These are phyloP conservation scores for Peromyscus nudipes DNA, from an alignment of 2,797 vertebrate species.

Conservation along the genomic window DNA sequence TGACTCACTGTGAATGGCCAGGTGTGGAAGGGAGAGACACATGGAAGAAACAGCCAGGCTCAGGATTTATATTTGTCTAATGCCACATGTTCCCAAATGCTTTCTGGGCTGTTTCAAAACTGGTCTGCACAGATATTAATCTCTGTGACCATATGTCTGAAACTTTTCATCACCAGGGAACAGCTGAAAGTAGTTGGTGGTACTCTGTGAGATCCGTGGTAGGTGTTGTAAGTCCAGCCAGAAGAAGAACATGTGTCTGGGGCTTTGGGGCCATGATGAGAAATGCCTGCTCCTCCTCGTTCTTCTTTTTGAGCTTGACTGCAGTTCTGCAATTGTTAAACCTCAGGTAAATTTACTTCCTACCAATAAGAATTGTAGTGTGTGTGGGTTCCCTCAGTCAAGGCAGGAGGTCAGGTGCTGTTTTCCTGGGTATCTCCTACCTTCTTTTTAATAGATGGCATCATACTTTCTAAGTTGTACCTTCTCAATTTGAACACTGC, in stretches of 20 bases:
- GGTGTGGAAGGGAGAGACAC: slow-evolving; percentile 70
- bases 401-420: rapidly evolving
- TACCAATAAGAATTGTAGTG: rapidly evolving
- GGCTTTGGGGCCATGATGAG: neutral
- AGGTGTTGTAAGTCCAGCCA: slow-evolving; percentile 38
- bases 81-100: slow-evolving; percentile 64
- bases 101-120: slow-evolving; percentile 77
- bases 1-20: slow-evolving; percentile 67
- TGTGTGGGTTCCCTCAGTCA: neutral
- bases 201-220: slow-evolving; percentile 13
- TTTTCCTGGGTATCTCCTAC: neutral
- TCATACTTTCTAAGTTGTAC: rapidly evolving
- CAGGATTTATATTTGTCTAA: slow-evolving; percentile 36
- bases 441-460: neutral
- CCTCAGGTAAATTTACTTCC: slow-evolving; percentile 33
- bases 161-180: slow-evolving; percentile 82
- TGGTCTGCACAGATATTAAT: slow-evolving; percentile 58
- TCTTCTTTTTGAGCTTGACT: neutral
- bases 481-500: rapidly evolving
- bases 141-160: slow-evolving; percentile 79
- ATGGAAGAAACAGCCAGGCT: neutral
- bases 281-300: slow-evolving; percentile 37
- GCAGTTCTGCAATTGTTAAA: neutral
- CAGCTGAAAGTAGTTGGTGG: slow-evolving; percentile 85
- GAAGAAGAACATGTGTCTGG: slow-evolving; percentile 73